phyloP scores from a whole-genome alignment of 92 coral and sea anemone species.

The Porites cylindrica region DNA sequence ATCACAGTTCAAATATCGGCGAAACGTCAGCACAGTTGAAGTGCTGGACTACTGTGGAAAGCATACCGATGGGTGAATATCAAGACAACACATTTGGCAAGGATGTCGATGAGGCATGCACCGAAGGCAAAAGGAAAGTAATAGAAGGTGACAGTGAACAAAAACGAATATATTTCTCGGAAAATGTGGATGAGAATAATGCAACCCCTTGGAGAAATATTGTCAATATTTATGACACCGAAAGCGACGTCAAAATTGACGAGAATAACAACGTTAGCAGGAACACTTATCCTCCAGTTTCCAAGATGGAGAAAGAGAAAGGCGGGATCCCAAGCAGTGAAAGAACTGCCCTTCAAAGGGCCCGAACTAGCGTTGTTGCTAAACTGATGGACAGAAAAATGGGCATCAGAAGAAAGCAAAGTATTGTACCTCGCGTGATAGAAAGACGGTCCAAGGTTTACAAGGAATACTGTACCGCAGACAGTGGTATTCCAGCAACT shows the following conservation, averaged over 20 bases:
- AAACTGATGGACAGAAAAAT: slow-evolving; percentile 63
- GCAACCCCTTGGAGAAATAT: background rate
- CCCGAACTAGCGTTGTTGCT: slow-evolving; percentile 66
- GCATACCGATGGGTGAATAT: background rate
- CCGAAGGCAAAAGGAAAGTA: background rate
- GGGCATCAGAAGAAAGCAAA: slow-evolving; percentile 46
- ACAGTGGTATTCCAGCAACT: slow-evolving; percentile 43
- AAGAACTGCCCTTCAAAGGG: slow-evolving; percentile 23
- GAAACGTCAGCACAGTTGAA: background rate
- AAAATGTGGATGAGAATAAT: too few species aligned
- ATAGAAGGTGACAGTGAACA: background rate
- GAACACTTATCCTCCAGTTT: background rate
- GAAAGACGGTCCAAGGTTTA: slow-evolving; percentile 53
- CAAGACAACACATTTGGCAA: background rate
- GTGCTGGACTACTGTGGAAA: slow-evolving; percentile 29
- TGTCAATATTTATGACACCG: background rate
- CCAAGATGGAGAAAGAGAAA: background rate
- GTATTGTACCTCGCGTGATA: slow-evolving; percentile 37
- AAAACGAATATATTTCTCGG: background rate
- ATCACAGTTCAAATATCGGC: background rate
- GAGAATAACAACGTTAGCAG: background rate
- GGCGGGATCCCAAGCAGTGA: background rate
- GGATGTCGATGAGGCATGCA: background rate
- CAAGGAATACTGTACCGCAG: slow-evolving; percentile 15
- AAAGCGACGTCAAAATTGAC: background rate